Conservation (phyloP, 2,888 invertebrate genomes). For the Microctonus brassicae region DNA sequence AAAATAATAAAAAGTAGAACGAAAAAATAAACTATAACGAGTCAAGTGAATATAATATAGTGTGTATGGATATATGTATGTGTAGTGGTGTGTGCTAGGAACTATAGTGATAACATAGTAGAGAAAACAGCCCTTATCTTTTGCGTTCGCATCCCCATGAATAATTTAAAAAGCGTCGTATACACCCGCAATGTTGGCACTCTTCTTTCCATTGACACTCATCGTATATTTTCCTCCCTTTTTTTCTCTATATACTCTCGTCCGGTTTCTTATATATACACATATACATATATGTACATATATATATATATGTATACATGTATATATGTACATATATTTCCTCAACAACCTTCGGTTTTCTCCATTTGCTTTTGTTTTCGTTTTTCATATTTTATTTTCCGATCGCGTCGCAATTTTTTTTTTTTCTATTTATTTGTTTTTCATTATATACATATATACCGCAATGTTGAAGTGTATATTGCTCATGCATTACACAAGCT, state of each 20-base stretch:
- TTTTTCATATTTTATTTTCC: constrained; percentile 18
- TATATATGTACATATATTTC: not conserved
- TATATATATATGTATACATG: too few relatives aligned
- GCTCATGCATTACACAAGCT: constrained; percentile 5
- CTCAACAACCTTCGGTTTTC: constrained; percentile 20
- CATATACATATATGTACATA: not conserved
- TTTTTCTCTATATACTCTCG: constrained; percentile 23
- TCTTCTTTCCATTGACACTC: constrained; percentile 35
- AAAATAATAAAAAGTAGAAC: not conserved
- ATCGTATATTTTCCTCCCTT: not conserved
- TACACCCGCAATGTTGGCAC: constrained; percentile 47
- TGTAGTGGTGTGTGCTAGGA: not conserved
- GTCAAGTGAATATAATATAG: too few relatives aligned
- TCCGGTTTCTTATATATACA: constrained; percentile 16
- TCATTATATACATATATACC: not conserved
- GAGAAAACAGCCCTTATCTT: constrained; percentile 52
- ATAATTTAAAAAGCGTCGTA: constrained; percentile 58
- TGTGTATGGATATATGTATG: not conserved
- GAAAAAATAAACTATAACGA: not conserved
- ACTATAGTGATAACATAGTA: not conserved
- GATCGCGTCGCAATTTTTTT: not conserved
- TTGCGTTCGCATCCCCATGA: constrained; percentile 51
- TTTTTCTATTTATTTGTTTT: not conserved
- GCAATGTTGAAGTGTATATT: constrained; percentile 15
- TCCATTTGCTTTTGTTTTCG: constrained; percentile 13